Evolutionary conservation across 2,797 vertebrate species (phyloP).

Genomic region (Periophthalmus magnuspinnatus): DNA sequence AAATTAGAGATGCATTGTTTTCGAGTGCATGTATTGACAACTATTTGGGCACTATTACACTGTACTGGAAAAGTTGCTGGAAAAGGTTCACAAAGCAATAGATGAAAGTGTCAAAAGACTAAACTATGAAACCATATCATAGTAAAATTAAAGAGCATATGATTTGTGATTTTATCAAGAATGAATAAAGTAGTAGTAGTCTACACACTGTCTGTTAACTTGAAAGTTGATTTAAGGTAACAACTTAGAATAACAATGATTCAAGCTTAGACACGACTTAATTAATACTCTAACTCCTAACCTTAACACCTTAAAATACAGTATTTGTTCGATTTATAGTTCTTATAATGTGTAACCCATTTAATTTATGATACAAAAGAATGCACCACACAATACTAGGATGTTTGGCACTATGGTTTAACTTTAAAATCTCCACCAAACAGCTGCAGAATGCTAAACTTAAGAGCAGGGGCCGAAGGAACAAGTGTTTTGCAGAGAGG

Average conservation of each 20-base stretch:
- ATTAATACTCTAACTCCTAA: background rate
- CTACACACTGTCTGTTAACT: background rate
- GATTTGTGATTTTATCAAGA: background rate
- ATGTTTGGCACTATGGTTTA: conserved; percentile 13
- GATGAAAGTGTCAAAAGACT: no score
- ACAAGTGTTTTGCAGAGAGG: conserved; percentile 34
- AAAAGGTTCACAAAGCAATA: background rate
- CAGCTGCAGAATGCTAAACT: conserved; percentile 23
- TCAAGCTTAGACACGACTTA: background rate
- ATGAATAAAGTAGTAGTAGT: background rate
- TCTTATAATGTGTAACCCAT: no score
- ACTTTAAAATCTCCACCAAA: conserved; percentile 10
- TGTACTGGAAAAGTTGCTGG: background rate
- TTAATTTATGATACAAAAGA: background rate
- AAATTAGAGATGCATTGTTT: background rate
- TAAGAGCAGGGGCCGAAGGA: conserved; percentile 26
- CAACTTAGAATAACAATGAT: background rate
- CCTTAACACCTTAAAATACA: background rate
- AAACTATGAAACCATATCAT: background rate
- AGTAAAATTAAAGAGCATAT: background rate
- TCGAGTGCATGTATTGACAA: no score
- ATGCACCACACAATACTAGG: background rate
- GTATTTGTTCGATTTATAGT: no score
- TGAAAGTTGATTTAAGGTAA: background rate
- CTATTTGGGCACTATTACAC: background rate